These are phyloP conservation scores for Enhydra lutris DNA, from an alignment of 2,113 vertebrate genomes.

Conservation along the genomic window DNA sequence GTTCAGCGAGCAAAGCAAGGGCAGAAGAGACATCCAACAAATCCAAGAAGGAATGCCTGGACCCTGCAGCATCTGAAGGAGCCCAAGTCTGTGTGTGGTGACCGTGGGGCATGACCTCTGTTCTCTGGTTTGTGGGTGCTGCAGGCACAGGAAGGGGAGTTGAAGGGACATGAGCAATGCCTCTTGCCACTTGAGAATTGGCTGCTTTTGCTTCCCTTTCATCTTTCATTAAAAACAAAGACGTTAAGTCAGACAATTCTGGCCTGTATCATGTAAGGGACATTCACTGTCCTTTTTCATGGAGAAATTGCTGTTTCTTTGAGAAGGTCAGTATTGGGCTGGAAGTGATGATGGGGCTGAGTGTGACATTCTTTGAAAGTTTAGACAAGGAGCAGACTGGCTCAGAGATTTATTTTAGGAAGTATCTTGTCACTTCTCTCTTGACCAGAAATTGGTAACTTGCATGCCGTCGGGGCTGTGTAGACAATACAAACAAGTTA, in stretches of 20 bases:
- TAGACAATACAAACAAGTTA: neutral
- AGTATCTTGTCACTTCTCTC: neutral
- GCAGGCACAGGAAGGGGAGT: neutral
- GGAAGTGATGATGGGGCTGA: neutral
- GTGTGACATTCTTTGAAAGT: neutral
- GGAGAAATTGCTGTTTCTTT: neutral
- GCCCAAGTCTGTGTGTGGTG: accelerated
- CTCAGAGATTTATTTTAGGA: neutral
- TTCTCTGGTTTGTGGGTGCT: neutral
- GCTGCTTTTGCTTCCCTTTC: neutral
- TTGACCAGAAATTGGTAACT: neutral
- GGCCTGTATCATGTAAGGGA: neutral
- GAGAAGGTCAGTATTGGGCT: neutral
- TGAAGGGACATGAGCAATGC: neutral
- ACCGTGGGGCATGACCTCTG: accelerated
- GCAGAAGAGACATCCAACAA: neutral
- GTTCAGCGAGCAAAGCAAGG: neutral
- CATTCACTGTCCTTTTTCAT: neutral
- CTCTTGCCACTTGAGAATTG: neutral
- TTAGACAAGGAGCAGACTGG: neutral
- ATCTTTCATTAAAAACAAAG: neutral
- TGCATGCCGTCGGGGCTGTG: accelerated
- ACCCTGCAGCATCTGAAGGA: neutral
- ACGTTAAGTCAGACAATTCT: neutral
- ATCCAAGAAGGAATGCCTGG: neutral